Evolutionary conservation across 2,797 vertebrate species (phyloP).

Genomic region (Euphonia xanthogaster): DNA sequence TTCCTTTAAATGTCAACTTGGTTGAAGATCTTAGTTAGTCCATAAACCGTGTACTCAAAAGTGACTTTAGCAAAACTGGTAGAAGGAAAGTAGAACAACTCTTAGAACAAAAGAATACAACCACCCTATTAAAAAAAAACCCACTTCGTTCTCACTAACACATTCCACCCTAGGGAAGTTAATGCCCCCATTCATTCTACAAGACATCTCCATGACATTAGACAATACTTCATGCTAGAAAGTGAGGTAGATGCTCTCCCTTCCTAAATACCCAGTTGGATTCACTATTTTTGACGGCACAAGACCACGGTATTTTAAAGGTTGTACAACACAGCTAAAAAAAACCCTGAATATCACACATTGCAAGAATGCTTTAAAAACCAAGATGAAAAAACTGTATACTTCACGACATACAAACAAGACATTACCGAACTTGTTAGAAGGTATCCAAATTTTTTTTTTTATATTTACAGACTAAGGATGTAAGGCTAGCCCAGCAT

Average conservation of each 20-base stretch:
- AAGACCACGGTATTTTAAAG: background rate
- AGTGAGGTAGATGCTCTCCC: background rate
- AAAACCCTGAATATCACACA: background rate
- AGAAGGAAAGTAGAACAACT: background rate
- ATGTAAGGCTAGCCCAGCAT: background rate
- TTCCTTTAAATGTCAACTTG: background rate
- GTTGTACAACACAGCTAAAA: background rate
- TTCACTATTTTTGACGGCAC: background rate
- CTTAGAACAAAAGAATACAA: background rate
- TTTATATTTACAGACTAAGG: background rate
- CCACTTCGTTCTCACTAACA: background rate
- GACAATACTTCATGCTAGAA: background rate
- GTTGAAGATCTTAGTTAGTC: background rate
- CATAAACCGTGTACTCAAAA: background rate
- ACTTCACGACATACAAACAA: background rate
- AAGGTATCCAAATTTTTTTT: background rate
- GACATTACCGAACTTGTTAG: background rate
- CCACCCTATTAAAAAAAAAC: fast-evolving
- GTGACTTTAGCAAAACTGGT: background rate
- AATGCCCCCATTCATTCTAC: background rate
- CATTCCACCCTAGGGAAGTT: background rate
- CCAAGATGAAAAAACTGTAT: background rate
- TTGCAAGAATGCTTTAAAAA: background rate
- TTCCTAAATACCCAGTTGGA: background rate
- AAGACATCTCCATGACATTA: background rate